Base-by-base conservation (phyloP, 1,140 invertebrate genomes). In the Hydropsyche tenuis region DNA sequence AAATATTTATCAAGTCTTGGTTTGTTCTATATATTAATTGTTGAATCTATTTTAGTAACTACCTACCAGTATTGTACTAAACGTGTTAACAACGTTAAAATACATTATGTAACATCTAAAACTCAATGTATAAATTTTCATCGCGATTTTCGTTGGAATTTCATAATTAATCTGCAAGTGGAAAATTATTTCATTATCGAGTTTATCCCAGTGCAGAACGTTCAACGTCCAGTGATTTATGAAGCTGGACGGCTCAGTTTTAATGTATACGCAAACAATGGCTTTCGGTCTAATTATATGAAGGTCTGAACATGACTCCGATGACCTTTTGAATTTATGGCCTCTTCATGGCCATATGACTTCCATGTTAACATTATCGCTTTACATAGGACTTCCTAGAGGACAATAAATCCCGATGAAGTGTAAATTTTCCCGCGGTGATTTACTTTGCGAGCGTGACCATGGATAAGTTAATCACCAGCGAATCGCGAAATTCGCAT, bases 271-370 rank as follows among this genome's bases (percentile, higher is more conserved):
- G 53, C 70, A 72, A 72, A 72, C 53, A 63, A 25, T 60, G 56
- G 70, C 53, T 27, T 43, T 51, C 63, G 69, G 30, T 63, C 60
- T 73, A 73, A 73, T 73, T 73, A 73, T 73, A 66, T 73, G 63
- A 73, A 73, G 71, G 71, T 53, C 71, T 66, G 71, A 65, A 73
- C 71, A 65, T 48, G 62, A 73, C 71, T 65, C 60, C 43, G 71
- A 73, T 73, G 71, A 73, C 71, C 71, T 66, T 73, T 73, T 73
- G 71, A 51, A 73, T 73, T 73, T 64, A 73, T 73, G 60, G 45
- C 60, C 56, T 51, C 71, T 73, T 65, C 27, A 42, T 46, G 68
- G 68, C 45, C 65, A 48, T 68, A 73, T 42, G 71, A 73, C 63
- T 73, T 73, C 45, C 71, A 66, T 73, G 71, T 73, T 66, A 73